phyloP scores from a whole-genome alignment of 2,888 invertebrate genomes.

The Lycocerus yunnanus region DNA sequence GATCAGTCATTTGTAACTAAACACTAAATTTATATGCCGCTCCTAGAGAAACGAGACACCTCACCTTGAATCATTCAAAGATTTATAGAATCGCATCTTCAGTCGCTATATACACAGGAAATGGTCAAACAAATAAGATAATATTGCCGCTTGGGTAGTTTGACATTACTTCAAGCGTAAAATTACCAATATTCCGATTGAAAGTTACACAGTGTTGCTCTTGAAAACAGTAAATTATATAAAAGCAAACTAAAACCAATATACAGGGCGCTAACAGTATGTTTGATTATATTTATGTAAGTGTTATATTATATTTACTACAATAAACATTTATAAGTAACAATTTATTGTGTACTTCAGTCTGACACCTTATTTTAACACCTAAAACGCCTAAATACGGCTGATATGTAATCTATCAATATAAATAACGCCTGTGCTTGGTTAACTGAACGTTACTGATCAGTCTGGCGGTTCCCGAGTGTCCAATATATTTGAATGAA shows the following conservation, averaged over 20 bases:
- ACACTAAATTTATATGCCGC: constrained; percentile 4
- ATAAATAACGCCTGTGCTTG: too few species aligned
- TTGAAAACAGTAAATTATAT: not conserved
- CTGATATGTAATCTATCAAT: too few species aligned
- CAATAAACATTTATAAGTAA: too few species aligned
- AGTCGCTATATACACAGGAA: constrained; percentile 23
- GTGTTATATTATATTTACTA: too few species aligned
- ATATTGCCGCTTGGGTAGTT: constrained; percentile 29
- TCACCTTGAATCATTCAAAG: not conserved
- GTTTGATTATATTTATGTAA: too few species aligned
- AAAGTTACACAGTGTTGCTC: constrained; percentile 4
- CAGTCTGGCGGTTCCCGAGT: too few species aligned
- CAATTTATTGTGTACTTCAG: too few species aligned
- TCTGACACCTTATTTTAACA: too few species aligned
- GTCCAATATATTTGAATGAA: too few species aligned
- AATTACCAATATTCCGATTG: constrained; percentile 23
- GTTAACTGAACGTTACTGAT: too few species aligned
- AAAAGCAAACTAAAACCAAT: not conserved
- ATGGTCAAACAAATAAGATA: constrained; percentile 33
- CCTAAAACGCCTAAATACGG: too few species aligned
- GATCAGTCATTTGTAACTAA: not conserved
- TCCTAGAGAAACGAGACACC: not conserved
- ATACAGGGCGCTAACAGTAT: not conserved
- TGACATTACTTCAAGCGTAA: constrained; percentile 34
- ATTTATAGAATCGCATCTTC: not conserved